Conservation (phyloP, 2,797 vertebrate species). For the Hafferia zeledoni region DNA sequence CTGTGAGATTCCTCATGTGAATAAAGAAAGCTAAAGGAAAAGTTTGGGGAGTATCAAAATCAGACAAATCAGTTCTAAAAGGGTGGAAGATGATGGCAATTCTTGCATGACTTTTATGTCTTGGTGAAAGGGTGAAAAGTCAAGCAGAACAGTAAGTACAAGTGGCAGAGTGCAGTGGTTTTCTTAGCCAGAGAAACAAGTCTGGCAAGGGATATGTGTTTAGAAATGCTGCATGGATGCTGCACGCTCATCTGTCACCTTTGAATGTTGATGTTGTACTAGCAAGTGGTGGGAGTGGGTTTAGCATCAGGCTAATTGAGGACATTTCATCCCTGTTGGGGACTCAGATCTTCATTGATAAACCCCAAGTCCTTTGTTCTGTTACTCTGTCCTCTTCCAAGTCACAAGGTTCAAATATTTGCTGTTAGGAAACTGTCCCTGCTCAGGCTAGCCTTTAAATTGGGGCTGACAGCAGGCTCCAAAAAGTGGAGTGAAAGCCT, state of each 20-base stretch:
- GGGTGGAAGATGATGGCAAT: neutral
- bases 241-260: neutral
- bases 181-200: neutral
- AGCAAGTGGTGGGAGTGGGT: neutral
- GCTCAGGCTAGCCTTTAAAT: neutral
- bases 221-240: neutral
- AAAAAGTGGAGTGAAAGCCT: neutral
- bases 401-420: neutral
- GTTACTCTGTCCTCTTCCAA: neutral
- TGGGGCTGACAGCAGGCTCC: neutral
- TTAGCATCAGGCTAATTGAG: neutral
- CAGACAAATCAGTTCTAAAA: neutral
- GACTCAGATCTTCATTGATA: neutral
- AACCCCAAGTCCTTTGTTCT: neutral
- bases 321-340: rapidly evolving
- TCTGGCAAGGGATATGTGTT: neutral
- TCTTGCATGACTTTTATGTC: neutral
- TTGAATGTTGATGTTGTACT: neutral
- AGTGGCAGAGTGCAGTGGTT: neutral
- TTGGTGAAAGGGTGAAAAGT: neutral
- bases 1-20: neutral
- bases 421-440: neutral
- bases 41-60: neutral
- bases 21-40: neutral
- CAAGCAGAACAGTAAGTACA: neutral